Evolutionary conservation across 2,113 vertebrate species (phyloP).

Genomic region (Oryzias javanicus): DNA sequence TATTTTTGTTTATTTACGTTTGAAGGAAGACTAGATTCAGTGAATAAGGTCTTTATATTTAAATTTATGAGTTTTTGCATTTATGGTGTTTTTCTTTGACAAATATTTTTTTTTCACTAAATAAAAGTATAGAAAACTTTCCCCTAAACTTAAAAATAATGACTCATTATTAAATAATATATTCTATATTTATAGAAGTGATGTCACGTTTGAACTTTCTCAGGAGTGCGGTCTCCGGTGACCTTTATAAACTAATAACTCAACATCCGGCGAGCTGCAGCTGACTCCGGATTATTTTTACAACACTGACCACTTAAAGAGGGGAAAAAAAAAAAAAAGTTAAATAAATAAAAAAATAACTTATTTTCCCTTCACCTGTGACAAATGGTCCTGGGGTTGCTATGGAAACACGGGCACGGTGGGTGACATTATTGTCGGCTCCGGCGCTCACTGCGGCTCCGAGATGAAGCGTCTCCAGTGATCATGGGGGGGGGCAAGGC

Average conservation of each 20-base stretch:
- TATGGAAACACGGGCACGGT: constrained; percentile 43
- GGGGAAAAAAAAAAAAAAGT: neutral
- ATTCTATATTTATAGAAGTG: neutral
- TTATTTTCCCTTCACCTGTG: constrained; percentile 12
- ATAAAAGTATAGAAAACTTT: too few relatives aligned
- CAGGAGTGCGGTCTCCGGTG: neutral
- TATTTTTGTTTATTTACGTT: too few relatives aligned
- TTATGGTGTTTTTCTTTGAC: too few relatives aligned
- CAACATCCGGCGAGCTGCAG: neutral
- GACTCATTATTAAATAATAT: too few relatives aligned
- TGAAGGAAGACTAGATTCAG: too few relatives aligned
- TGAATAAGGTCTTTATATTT: too few relatives aligned
- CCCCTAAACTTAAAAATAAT: too few relatives aligned
- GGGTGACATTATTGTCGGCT: constrained; percentile 18
- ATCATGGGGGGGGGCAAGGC: constrained; percentile 4
- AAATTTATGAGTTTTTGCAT: too few relatives aligned
- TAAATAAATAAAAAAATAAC: neutral
- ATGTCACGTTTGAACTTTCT: neutral
- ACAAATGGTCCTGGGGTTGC: constrained; percentile 46
- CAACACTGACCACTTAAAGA: constrained; percentile 14
- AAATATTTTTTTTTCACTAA: too few relatives aligned
- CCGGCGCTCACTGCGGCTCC: constrained; percentile 15
- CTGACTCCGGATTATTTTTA: constrained; percentile 11
- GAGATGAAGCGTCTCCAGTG: constrained; percentile 10
- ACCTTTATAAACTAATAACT: constrained; percentile 4